These are phyloP conservation scores for Toxostoma redivivum DNA, from an alignment of 2,113 vertebrate species.

Conservation along the genomic window DNA sequence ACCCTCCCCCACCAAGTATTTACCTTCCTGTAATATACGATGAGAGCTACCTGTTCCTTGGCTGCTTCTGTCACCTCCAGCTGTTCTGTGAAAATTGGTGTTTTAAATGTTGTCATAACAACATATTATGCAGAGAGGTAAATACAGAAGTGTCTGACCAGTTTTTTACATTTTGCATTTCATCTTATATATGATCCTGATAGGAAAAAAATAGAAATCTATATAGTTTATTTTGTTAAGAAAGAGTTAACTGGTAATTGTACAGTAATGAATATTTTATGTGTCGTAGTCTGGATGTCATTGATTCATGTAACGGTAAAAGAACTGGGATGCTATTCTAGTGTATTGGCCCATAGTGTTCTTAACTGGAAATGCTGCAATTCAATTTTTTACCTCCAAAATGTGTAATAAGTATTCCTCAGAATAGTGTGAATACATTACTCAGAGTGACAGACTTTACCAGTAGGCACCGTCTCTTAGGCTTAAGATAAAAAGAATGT, in stretches of 20 bases:
- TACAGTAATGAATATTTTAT: neutral
- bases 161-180: neutral
- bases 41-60: neutral
- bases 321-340: neutral
- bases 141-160: neutral
- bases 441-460: neutral
- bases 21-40: neutral
- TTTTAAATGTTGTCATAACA: neutral
- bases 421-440: neutral
- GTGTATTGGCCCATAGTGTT: neutral
- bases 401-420: neutral
- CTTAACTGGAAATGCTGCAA: neutral
- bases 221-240: neutral
- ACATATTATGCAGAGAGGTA: neutral
- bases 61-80: neutral
- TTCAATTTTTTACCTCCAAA: neutral
- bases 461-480: neutral
- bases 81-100: neutral
- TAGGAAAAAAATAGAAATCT: neutral
- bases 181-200: neutral
- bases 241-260: neutral
- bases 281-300: neutral
- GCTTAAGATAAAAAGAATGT: neutral
- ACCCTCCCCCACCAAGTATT: neutral
- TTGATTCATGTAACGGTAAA: neutral